phyloP scores from a whole-genome alignment of 2,888 invertebrate genomes.

The Omphaloscelis lunosa region DNA sequence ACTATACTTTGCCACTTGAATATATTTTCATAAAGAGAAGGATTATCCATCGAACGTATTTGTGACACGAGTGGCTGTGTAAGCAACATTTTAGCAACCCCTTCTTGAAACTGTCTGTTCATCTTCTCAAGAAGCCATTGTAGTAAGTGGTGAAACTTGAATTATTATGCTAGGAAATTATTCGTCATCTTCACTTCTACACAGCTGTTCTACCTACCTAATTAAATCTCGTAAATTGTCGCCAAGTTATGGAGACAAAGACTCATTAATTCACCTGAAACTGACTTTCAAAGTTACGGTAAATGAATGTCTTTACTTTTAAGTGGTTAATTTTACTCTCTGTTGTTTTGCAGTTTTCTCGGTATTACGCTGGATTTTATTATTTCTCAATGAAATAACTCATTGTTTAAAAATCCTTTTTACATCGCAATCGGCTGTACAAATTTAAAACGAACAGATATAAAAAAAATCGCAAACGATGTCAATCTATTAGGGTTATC shows the following conservation, averaged over 20 bases:
- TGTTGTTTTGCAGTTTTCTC: slow-evolving; percentile 35
- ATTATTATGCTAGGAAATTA: slow-evolving; percentile 64
- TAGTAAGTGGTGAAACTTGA: slow-evolving; percentile 59
- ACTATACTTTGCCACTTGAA: slow-evolving; percentile 33
- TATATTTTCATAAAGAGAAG: slow-evolving; percentile 40
- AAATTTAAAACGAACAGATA: slow-evolving; percentile 33
- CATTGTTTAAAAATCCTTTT: slow-evolving; percentile 2
- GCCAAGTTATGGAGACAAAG: slow-evolving; percentile 44
- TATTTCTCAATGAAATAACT: not conserved
- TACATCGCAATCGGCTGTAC: slow-evolving; percentile 13
- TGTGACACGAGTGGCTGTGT: slow-evolving; percentile 28
- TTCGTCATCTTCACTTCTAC: slow-evolving; percentile 45
- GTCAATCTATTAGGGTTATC: slow-evolving; percentile 53
- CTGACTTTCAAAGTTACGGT: slow-evolving; percentile 53
- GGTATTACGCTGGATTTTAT: slow-evolving; percentile 4
- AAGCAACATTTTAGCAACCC: slow-evolving; percentile 47
- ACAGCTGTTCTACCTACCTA: slow-evolving; percentile 34
- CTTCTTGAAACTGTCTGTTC: slow-evolving; percentile 64
- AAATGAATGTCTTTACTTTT: slow-evolving; percentile 41
- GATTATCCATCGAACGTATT: slow-evolving; percentile 24
- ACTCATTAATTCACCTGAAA: slow-evolving; percentile 51
- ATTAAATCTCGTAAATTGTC: slow-evolving; percentile 52
- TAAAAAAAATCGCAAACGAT: slow-evolving; percentile 32
- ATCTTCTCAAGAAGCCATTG: slow-evolving; percentile 71
- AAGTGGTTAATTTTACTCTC: slow-evolving; percentile 40